A percentile compares a stretch with the other conserved stretches of the same genome.
phyloP scores from a whole-genome alignment of 2,113 vertebrate species.

The Candoia aspera region DNA sequence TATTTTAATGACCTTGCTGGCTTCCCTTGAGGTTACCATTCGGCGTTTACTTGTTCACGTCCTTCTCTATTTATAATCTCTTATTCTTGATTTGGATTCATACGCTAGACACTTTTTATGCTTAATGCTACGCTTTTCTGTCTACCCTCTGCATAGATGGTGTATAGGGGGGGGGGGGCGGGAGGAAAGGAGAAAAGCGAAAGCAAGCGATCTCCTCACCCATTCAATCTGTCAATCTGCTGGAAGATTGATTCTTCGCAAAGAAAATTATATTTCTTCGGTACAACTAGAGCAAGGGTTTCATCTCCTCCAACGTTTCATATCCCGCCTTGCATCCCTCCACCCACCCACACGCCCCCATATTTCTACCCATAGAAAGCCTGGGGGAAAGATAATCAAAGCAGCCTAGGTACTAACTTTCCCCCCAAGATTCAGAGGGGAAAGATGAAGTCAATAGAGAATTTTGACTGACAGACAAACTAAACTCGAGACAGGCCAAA shows the following conservation, averaged over 20 bases:
- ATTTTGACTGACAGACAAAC: conserved; percentile 73
- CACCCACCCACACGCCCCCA: neutral
- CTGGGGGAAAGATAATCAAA: neutral
- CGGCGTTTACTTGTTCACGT: conserved; percentile 1
- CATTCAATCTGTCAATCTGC: neutral
- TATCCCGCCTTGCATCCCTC: neutral
- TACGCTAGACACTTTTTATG: neutral
- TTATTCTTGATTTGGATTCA: conserved; percentile 23
- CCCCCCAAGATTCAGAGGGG: conserved; percentile 29
- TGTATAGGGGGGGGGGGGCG: too few relatives aligned
- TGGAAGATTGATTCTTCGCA: neutral
- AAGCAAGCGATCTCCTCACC: neutral
- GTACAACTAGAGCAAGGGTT: neutral
- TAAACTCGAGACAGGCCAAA: conserved; percentile 70
- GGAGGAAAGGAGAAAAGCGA: neutral
- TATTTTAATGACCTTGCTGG: conserved; percentile 52
- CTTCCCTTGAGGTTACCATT: conserved; percentile 22
- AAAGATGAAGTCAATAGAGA: conserved; percentile 56
- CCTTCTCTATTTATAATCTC: conserved; percentile 2
- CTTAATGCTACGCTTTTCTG: neutral
- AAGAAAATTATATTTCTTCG: neutral
- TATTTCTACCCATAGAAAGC: neutral
- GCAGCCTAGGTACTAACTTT: neutral
- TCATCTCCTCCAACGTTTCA: neutral
- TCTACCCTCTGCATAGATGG: neutral